A percentile compares a stretch with the other conserved stretches of the same genome.
Evolutionary conservation across 2,888 invertebrate species (phyloP).

Genomic region (Clepsis dumicolana): DNA sequence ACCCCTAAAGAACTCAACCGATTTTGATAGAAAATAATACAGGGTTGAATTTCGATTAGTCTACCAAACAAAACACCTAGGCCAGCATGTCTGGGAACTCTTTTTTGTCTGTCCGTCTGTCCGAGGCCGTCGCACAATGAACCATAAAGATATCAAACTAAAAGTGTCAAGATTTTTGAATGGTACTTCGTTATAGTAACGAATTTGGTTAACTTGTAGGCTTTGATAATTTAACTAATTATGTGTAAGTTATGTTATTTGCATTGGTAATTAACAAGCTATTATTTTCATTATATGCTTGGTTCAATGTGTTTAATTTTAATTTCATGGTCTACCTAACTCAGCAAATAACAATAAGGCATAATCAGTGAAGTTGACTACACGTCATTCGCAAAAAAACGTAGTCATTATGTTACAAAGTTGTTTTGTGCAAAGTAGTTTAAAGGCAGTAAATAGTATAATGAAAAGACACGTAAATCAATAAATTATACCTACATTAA

Average conservation of each 20-base stretch:
- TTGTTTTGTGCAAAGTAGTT: no score
- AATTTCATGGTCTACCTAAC: not conserved
- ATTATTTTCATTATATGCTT: slow-evolving; percentile 9
- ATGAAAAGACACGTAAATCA: no score
- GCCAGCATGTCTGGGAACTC: slow-evolving; percentile 19
- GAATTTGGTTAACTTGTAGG: slow-evolving; percentile 30
- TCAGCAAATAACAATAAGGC: no score
- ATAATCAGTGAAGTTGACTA: no score
- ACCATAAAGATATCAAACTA: slow-evolving; percentile 32
- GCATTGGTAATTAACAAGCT: slow-evolving; percentile 22
- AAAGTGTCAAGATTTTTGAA: slow-evolving; percentile 39
- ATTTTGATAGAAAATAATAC: no score
- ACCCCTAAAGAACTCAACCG: not conserved
- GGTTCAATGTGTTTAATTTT: not conserved
- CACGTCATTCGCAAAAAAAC: no score
- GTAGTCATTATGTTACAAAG: no score
- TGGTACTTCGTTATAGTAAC: slow-evolving; percentile 28
- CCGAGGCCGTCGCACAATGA: slow-evolving; percentile 32
- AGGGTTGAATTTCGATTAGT: not conserved
- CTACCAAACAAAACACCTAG: not conserved
- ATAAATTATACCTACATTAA: no score
- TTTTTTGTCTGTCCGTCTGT: slow-evolving; percentile 33
- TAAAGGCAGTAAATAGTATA: no score
- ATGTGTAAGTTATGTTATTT: slow-evolving; percentile 8
- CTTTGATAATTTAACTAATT: slow-evolving; percentile 8